Evolutionary conservation across 2,797 vertebrate genomes (phyloP).

Genomic region (Sebastes iracundus): DNA sequence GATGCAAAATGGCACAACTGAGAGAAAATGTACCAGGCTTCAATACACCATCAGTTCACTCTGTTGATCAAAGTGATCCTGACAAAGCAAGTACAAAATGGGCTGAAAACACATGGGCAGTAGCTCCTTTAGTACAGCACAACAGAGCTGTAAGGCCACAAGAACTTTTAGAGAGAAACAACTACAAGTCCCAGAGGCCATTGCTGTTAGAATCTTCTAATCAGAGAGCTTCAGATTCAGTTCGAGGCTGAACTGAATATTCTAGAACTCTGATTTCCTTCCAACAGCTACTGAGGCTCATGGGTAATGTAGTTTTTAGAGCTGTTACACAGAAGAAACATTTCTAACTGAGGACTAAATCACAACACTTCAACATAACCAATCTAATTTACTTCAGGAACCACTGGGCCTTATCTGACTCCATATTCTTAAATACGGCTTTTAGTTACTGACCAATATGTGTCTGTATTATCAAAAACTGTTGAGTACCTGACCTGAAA

Average conservation of each 20-base stretch:
- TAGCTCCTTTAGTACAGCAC: not conserved
- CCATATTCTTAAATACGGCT: not conserved
- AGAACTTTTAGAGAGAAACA: not conserved
- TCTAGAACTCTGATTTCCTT: not conserved
- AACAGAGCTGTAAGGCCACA: not conserved
- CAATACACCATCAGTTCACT: slow-evolving; percentile 47
- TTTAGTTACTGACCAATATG: not conserved
- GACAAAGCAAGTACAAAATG: not conserved
- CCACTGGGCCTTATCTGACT: not conserved
- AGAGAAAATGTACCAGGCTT: not conserved
- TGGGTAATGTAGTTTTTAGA: slow-evolving; percentile 1
- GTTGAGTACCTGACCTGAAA: not conserved
- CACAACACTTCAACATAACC: not conserved
- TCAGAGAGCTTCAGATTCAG: not conserved
- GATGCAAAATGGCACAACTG: slow-evolving; percentile 7
- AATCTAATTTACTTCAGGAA: not conserved
- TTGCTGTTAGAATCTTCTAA: not conserved
- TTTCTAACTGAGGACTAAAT: not conserved
- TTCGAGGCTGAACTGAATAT: not conserved
- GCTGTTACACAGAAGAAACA: not conserved
- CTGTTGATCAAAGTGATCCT: not conserved
- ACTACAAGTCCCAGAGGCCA: slow-evolving; percentile 1
- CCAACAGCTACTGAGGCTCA: not conserved
- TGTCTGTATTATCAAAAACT: not conserved
- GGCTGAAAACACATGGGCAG: not conserved